Percentiles rank a stretch among this genome's conserved stretches.
Conservation (phyloP, 2,888 invertebrate genomes). For the Parnassius glacialis region DNA sequence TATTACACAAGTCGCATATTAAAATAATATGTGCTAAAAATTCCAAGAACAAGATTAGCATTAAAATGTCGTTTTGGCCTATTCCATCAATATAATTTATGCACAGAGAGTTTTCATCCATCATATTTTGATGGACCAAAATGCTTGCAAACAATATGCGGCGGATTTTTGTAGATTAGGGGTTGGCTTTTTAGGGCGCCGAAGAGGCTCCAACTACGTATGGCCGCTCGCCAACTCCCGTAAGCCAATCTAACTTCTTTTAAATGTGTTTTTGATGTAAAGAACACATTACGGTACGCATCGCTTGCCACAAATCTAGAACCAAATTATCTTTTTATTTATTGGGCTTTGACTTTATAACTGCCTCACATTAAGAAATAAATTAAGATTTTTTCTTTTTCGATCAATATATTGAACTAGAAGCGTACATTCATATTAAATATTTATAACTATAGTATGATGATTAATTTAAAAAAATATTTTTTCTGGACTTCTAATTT, state of each 20-base stretch:
- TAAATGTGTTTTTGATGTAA: conserved; percentile 81
- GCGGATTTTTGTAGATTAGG: conserved; percentile 73
- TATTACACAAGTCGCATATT: not conserved
- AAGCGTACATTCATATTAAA: too few species aligned
- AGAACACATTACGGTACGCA: conserved; percentile 76
- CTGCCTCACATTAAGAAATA: conserved; percentile 10
- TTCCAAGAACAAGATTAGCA: conserved; percentile 6
- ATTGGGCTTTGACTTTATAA: conserved; percentile 37
- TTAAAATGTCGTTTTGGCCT: conserved; percentile 8
- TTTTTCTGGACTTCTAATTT: too few species aligned
- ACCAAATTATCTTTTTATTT: conserved; percentile 77
- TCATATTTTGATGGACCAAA: conserved; percentile 72
- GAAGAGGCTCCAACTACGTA: conserved; percentile 69
- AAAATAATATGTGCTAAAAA: not conserved
- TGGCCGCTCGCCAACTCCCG: conserved; percentile 75
- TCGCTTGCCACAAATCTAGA: conserved; percentile 61
- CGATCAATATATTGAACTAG: too few species aligned
- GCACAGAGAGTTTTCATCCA: conserved; percentile 58
- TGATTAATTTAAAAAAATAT: too few species aligned
- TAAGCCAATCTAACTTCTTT: conserved; percentile 81
- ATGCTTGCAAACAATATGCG: conserved; percentile 76
- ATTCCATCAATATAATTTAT: conserved; percentile 53
- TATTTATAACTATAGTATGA: too few species aligned
- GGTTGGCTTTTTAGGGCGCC: conserved; percentile 62
- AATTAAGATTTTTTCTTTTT: not conserved